Evolutionary conservation across 2,888 invertebrate genomes (phyloP).

Genomic region (Pseudolycoriella hygida): DNA sequence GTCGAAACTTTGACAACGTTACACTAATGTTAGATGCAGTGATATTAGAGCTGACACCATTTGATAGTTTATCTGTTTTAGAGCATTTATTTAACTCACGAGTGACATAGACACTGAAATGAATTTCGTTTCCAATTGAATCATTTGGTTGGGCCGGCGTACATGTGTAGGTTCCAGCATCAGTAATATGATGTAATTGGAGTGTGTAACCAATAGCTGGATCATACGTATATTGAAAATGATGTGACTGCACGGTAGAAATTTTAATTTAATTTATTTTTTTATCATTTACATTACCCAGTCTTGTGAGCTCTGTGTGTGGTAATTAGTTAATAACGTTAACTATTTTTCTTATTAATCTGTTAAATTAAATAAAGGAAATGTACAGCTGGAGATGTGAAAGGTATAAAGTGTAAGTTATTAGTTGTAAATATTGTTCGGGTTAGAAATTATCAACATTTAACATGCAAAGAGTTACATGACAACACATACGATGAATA

Average conservation of each 20-base stretch:
- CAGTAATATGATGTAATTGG: slow-evolving; percentile 21
- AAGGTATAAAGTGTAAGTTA: no score
- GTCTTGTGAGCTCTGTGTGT: no score
- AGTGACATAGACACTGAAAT: slow-evolving; percentile 9
- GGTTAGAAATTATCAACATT: no score
- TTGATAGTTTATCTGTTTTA: background rate
- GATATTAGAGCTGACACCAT: background rate
- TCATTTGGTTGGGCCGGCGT: slow-evolving; percentile 6
- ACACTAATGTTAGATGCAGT: background rate
- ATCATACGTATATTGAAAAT: slow-evolving; percentile 12
- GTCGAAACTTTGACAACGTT: background rate
- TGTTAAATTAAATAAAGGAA: no score
- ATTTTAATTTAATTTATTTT: background rate
- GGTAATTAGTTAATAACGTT: no score
- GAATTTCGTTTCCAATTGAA: slow-evolving; percentile 19
- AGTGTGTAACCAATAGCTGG: slow-evolving; percentile 24
- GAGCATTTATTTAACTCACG: slow-evolving; percentile 7
- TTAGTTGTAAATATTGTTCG: no score
- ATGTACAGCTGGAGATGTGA: no score
- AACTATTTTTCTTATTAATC: no score
- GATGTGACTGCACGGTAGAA: slow-evolving; percentile 2
- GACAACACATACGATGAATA: no score
- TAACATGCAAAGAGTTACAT: no score
- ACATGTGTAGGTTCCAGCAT: slow-evolving; percentile 22
- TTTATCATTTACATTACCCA: no score